Evolutionary conservation across 2,113 vertebrate species (phyloP), one percentile per base, ranked within the genome.

Genomic region (Ceyx margarethae): DNA sequence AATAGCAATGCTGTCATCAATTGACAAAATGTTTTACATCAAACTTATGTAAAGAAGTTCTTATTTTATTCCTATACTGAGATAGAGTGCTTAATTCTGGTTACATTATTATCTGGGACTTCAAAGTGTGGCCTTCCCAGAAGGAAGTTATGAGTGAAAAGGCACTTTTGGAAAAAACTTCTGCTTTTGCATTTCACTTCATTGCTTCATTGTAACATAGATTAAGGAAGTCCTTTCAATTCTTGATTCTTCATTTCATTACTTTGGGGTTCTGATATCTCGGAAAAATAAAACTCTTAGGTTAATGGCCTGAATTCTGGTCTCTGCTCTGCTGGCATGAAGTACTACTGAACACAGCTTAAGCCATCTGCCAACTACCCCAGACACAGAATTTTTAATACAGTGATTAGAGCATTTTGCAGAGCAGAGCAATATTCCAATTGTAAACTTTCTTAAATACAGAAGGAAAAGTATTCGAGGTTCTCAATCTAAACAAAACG

Each of bases 1-100:
- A 87, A 62, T 5, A 71, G 12, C 23, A 73, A 17, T 28, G 14
- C 21, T 61, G 18, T 23, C 13, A 8, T 62, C 28, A 85, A 23
- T 17, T 0, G 0, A n/a, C 17, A 46, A 2, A 40, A 45, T 5
- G 5, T 46, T 94, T 71, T n/a, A 40, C 18, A 4, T 1, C 80
- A 56, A 85, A 68, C 18, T 12, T 56, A 10, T 13, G 6, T 37
- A 37, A 37, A 37, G 37, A 37, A 9, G 20, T 20, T 50, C 28
- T 78, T 82, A n/a, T 43, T 74, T 80, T 79, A 87, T 62, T 18
- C 5, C 21, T 31, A 67, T 80, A n/a, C 23, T 35, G 16, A n/a
- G 25, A 62, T 14, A 48, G 40, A 45, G 15, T 13, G 11, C 13
- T 90, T 87, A 31, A 50, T 79, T 72, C 45, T 76, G 11, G 3